Percentiles rank a stretch among this genome's conserved stretches.
Conservation (phyloP, 2,113 vertebrate species). For the Suricata suricatta region DNA sequence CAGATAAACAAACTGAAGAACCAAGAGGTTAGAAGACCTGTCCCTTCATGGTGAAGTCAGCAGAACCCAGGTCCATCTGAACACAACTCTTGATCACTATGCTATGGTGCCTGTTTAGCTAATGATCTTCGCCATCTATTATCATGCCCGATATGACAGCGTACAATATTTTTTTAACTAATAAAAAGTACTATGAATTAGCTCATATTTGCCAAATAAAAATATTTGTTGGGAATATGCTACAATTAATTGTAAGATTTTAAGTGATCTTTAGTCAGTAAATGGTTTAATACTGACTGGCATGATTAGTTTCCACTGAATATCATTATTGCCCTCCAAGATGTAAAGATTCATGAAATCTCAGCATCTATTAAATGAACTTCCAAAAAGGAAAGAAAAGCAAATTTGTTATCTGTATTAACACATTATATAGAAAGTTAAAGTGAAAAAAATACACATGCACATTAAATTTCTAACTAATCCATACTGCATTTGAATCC, state of each 20-base stretch:
- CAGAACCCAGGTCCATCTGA: neutral
- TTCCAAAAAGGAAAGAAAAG: neutral
- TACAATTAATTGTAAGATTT: neutral
- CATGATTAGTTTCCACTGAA: neutral
- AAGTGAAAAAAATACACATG: neutral
- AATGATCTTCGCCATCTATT: neutral
- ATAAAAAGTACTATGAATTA: neutral
- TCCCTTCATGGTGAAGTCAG: neutral
- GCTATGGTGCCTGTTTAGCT: neutral
- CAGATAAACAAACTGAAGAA: neutral
- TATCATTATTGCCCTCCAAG: neutral
- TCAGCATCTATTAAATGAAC: neutral
- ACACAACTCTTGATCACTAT: neutral
- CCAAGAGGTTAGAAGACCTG: neutral
- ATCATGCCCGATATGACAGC: neutral
- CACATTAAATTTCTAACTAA: conserved; percentile 19
- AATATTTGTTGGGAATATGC: neutral
- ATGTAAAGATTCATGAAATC: neutral
- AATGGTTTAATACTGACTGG: neutral
- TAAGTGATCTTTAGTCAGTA: neutral
- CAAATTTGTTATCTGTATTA: neutral
- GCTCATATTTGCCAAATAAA: conserved; percentile 13
- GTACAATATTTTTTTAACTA: neutral
- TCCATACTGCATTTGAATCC: neutral
- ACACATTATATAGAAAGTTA: neutral